Conservation (phyloP, 2,888 invertebrate species). For the Sturmia bella region DNA sequence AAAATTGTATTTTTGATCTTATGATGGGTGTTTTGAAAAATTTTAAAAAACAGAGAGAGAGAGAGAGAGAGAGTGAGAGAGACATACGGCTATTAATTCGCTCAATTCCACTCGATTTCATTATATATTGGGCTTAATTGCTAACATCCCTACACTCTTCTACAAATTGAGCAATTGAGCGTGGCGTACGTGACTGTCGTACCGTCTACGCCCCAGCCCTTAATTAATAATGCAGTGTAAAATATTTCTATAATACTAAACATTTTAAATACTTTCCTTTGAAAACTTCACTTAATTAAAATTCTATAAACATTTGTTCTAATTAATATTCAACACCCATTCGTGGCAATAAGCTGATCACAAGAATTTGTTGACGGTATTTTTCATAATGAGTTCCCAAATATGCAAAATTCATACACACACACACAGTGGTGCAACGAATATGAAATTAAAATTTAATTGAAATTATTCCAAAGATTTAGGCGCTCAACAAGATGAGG, state of each 20-base stretch:
- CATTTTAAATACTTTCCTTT: not conserved
- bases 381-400: conserved; percentile 32
- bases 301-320: conserved; percentile 34
- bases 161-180: no score
- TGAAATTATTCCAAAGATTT: conserved; percentile 58
- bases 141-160: no score
- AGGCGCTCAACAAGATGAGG: not conserved
- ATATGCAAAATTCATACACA: conserved; percentile 29
- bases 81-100: no score
- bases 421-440: not conserved
- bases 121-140: no score
- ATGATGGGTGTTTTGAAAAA: no score
- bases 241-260: conserved; percentile 1
- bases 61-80: no score
- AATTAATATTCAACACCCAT: conserved; percentile 55
- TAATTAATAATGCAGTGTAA: no score
- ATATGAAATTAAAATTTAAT: conserved; percentile 35
- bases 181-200: no score
- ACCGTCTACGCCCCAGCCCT: no score
- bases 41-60: no score
- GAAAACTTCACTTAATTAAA: conserved; percentile 25
- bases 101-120: no score
- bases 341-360: conserved; percentile 18
- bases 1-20: no score
- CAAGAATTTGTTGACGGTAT: conserved; percentile 19